These are phyloP conservation scores for Tachina grossa DNA, from an alignment of 2,888 invertebrate genomes.

Conservation along the genomic window DNA sequence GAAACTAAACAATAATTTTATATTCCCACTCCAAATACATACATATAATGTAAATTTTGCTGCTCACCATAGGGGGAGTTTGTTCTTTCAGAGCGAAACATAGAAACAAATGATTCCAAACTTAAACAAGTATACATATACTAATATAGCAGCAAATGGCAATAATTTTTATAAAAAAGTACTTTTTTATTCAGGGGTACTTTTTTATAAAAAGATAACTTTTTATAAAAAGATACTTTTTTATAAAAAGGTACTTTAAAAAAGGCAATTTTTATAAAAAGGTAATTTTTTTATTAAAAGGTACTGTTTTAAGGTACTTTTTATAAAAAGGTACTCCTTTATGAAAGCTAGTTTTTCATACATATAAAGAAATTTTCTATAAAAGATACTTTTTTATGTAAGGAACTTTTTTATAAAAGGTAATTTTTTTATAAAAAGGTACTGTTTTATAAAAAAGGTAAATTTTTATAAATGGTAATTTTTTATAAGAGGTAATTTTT, in stretches of 20 bases:
- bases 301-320: neutral
- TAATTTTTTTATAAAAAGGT: no score
- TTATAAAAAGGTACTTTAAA: neutral
- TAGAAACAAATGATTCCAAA: no score
- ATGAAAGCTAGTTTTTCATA: neutral
- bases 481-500: neutral
- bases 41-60: neutral
- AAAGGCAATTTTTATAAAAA: neutral
- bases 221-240: neutral
- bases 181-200: neutral
- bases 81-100: no score
- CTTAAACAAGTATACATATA: no score
- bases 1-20: constrained; percentile 24
- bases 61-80: no score
- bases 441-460: no score
- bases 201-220: neutral
- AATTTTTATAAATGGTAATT: no score
- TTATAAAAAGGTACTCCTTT: neutral
- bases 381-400: neutral
- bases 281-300: neutral
- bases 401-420: neutral
- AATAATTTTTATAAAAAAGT: neutral
- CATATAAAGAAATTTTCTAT: neutral
- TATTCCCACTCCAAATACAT: constrained; percentile 2
- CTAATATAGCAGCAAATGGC: no score